phyloP scores from a whole-genome alignment of 2,797 vertebrate genomes.

The Acipenser transmontanus region DNA sequence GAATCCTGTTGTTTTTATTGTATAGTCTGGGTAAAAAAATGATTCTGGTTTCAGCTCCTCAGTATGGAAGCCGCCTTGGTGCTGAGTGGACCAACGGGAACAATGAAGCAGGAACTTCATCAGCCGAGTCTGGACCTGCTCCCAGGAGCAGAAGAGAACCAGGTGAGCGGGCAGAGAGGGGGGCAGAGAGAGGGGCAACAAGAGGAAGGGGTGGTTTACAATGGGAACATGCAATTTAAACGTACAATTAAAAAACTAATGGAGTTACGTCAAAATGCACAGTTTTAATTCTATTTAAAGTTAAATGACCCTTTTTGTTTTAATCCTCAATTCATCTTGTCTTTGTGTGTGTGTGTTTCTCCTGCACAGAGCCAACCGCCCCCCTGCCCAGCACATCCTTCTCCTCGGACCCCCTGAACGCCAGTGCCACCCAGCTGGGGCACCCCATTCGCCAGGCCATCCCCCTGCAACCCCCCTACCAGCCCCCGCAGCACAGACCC shows the following conservation, averaged over 20 bases:
- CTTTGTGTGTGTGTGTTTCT: background rate
- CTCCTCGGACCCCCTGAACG: slow-evolving; percentile 3
- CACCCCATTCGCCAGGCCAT: slow-evolving; percentile 63
- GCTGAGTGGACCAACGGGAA: slow-evolving; percentile 4
- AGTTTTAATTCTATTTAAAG: too few relatives aligned
- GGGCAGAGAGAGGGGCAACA: too few relatives aligned
- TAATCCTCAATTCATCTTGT: background rate
- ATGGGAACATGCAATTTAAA: too few relatives aligned
- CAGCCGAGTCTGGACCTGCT: background rate
- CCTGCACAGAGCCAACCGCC: slow-evolving; percentile 3
- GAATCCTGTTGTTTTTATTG: too few relatives aligned
- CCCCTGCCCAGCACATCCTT: slow-evolving; percentile 18
- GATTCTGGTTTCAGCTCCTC: slow-evolving; percentile 6
- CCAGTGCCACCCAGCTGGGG: slow-evolving; percentile 45
- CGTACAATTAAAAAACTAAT: too few relatives aligned
- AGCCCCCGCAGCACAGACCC: slow-evolving; percentile 45
- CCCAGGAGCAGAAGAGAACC: slow-evolving; percentile 2
- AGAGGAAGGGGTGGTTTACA: too few relatives aligned
- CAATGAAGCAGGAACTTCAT: slow-evolving; percentile 12
- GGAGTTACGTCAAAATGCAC: too few relatives aligned
- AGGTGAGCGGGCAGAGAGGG: background rate
- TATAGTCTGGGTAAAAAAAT: too few relatives aligned
- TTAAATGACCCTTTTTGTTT: background rate
- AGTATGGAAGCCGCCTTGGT: slow-evolving; percentile 11
- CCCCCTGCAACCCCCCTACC: slow-evolving; percentile 71